Evolutionary conservation across 2,797 vertebrate genomes (phyloP).

Genomic region (Takifugu ocellatus): DNA sequence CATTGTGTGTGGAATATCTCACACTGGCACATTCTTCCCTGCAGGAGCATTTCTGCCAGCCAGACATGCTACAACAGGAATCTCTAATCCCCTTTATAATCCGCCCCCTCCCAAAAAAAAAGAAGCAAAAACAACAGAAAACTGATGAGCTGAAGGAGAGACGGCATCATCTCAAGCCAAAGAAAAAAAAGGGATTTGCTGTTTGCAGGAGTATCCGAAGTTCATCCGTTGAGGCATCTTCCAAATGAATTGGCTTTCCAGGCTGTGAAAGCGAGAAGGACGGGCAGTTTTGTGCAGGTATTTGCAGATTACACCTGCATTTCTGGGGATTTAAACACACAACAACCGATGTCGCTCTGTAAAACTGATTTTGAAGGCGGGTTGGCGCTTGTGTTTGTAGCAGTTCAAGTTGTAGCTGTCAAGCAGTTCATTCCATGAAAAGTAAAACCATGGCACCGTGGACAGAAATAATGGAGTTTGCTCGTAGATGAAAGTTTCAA

Average conservation of each 20-base stretch:
- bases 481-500: constrained; percentile 6
- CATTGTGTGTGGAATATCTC: constrained; percentile 61
- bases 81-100: constrained; percentile 54
- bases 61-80: constrained; percentile 54
- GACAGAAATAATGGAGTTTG: constrained; percentile 37
- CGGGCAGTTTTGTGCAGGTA: too few species aligned
- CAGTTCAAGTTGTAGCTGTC: too few species aligned
- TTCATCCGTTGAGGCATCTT: constrained; percentile 1
- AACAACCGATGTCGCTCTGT: too few species aligned
- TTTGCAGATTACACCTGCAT: too few species aligned
- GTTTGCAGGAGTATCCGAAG: constrained; percentile 29
- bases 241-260: constrained; percentile 10
- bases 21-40: constrained; percentile 47
- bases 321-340: too few species aligned
- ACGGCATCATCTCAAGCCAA: constrained; percentile 46
- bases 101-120: constrained; percentile 21
- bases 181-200: constrained; percentile 38
- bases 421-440: constrained; percentile 19
- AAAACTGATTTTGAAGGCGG: too few species aligned
- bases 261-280: constrained; percentile 5
- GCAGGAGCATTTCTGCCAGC: constrained; percentile 57
- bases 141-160: constrained; percentile 52
- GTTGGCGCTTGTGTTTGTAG: too few species aligned
- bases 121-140: constrained; percentile 2
- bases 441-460: constrained; percentile 13